phyloP scores from a whole-genome alignment of 2,113 vertebrate species.

The Lamprotornis superbus region DNA sequence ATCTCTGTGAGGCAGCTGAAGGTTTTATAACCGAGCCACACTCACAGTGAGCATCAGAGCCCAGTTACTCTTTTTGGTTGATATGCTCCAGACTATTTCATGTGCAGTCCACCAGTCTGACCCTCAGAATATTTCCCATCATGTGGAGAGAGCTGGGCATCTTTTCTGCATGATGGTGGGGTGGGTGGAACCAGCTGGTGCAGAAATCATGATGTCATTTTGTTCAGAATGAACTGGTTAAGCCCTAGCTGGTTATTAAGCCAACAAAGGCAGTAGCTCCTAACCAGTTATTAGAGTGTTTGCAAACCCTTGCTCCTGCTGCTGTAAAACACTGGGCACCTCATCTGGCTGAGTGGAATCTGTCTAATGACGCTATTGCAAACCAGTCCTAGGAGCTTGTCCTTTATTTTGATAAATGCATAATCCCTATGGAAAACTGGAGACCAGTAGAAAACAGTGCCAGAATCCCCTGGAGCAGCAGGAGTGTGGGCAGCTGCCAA shows the following conservation, averaged over 20 bases:
- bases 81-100: background rate
- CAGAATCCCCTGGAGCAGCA: background rate
- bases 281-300: background rate
- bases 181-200: background rate
- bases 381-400: background rate
- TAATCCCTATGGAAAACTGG: background rate
- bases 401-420: background rate
- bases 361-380: background rate
- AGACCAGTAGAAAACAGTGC: background rate
- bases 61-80: background rate
- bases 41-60: background rate
- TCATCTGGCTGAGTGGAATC: background rate
- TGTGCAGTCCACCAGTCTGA: background rate
- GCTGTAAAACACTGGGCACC: background rate
- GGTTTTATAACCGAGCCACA: rapidly evolving
- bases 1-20: rapidly evolving
- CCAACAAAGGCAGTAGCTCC: background rate
- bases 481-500: background rate
- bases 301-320: background rate
- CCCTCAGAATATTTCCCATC: background rate
- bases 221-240: background rate
- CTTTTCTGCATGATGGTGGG: rapidly evolving
- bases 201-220: background rate
- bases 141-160: background rate
- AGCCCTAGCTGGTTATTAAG: background rate